Base-by-base conservation (phyloP, 1,140 invertebrate species). In the Homalodisca vitripennis region DNA sequence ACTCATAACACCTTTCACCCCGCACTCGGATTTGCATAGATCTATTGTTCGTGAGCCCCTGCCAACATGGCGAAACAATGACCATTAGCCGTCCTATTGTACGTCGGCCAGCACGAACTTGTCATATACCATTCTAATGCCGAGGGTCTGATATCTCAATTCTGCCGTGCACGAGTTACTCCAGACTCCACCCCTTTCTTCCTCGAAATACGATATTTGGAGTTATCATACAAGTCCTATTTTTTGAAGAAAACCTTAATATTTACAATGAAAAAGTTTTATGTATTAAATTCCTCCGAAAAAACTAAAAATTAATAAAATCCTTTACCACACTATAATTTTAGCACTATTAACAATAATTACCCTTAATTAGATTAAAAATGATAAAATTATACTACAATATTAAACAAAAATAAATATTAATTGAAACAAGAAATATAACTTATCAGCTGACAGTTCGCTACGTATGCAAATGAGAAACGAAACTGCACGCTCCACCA, bases 21-120 rank as follows among this genome's bases (percentile, higher is more conserved):
- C 29, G n/a, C 41, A 22, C 27, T 1, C 22, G 22, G 1, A 29
- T 60, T 29, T 26, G 24, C 55, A 29, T 60, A 24, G 17, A 60
- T 29, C 55, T 60, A 60, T 60, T 60, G 55, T 60, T 60, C 29
- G 17, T 26, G 3, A 12, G 10, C 22, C 55, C 1, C 55, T 3
- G 27, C 10, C 14, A 24, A 66, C 62, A 66, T 32, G 22, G 22
- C 27, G n/a, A 64, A 64, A 64, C 62, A 34, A 32, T 27, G 29
- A 32, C 32, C 20, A 64, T 64, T 64, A 20, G 27, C n/a, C n/a
- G n/a, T n/a, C n/a, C n/a, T 2, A 34, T 3, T 27, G 41, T 60
- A 24, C 55, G 29, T 26, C 24, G n/a, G n/a, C n/a, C n/a, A n/a
- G 55, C 55, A 60, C 55, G 55, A 60, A 6, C 55, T 26, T 24